Evolutionary conservation across 2,113 vertebrate species (phyloP).

Genomic region (Oryzias melastigma): DNA sequence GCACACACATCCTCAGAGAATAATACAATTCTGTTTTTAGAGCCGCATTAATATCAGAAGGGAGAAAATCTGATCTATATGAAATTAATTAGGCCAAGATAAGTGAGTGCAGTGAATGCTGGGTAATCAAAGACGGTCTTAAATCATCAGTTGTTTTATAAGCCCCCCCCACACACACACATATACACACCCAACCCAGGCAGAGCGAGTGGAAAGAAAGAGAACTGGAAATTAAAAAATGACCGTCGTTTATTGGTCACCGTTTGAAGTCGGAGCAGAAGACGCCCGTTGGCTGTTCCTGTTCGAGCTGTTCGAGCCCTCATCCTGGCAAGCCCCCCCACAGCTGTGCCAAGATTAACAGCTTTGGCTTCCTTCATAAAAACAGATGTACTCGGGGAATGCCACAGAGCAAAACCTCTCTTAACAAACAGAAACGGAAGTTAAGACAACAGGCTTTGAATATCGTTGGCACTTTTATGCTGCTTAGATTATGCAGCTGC

Average conservation of each 20-base stretch:
- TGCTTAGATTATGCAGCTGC: slow-evolving; percentile 1
- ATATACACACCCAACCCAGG: too few species aligned
- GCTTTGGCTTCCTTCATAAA: slow-evolving; percentile 32
- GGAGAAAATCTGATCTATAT: slow-evolving; percentile 47
- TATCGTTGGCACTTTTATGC: slow-evolving; percentile 1
- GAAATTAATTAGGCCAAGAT: slow-evolving; percentile 56
- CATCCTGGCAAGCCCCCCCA: slow-evolving; percentile 15
- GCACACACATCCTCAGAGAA: slow-evolving; percentile 27
- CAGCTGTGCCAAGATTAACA: slow-evolving; percentile 44
- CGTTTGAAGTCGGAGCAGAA: slow-evolving; percentile 35
- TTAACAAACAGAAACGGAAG: slow-evolving; percentile 20
- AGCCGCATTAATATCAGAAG: slow-evolving; percentile 47
- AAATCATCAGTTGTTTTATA: slow-evolving; percentile 54
- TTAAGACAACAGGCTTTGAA: slow-evolving; percentile 14
- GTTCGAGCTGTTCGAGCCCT: slow-evolving; percentile 11
- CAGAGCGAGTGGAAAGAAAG: slow-evolving; percentile 37
- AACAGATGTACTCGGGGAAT: slow-evolving; percentile 22
- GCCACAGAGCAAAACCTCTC: slow-evolving; percentile 11
- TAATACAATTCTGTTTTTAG: slow-evolving; percentile 49
- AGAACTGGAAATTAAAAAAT: slow-evolving; percentile 52
- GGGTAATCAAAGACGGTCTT: slow-evolving; percentile 63
- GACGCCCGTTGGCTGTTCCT: slow-evolving; percentile 23
- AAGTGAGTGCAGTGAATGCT: slow-evolving; percentile 41
- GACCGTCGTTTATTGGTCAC: slow-evolving; percentile 47
- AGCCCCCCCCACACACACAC: neutral